These are phyloP conservation scores for Morone saxatilis DNA, from an alignment of 2,113 vertebrate species.

Conservation along the genomic window DNA sequence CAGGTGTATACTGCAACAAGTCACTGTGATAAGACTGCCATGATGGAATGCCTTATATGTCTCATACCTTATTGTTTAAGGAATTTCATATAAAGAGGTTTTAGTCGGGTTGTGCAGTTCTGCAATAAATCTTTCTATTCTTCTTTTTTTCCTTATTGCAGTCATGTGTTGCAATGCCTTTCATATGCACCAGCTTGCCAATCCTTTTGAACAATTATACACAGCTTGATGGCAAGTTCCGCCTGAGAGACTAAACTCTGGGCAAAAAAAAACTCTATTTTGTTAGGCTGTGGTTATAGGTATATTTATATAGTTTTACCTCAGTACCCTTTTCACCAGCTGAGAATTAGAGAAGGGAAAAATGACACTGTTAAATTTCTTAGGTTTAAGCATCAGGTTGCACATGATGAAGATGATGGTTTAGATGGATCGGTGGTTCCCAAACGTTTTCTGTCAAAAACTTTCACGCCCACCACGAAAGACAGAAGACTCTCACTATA, in stretches of 20 bases:
- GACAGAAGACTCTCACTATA: neutral
- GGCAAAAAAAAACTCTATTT: neutral
- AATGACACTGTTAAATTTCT: neutral
- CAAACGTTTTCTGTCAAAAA: neutral
- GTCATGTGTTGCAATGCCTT: neutral
- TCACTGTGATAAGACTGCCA: slow-evolving; percentile 24
- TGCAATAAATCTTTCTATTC: neutral
- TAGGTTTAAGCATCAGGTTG: neutral
- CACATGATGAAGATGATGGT: neutral
- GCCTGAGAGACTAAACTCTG: neutral
- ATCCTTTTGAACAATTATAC: neutral
- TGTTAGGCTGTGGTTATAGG: neutral
- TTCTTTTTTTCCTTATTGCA: neutral
- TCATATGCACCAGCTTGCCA: neutral
- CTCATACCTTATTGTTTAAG: neutral
- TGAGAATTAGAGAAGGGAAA: neutral
- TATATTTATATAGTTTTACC: neutral
- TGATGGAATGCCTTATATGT: slow-evolving; percentile 33
- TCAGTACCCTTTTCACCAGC: neutral
- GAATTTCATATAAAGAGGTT: neutral
- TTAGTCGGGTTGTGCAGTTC: neutral
- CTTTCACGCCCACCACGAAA: neutral
- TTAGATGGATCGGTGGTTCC: neutral
- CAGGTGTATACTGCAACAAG: slow-evolving; percentile 44
- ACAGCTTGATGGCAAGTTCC: neutral